A percentile compares a stretch with the other conserved stretches of the same genome.
Conservation (phyloP, 2,797 vertebrate genomes). For the Periophthalmus magnuspinnatus region DNA sequence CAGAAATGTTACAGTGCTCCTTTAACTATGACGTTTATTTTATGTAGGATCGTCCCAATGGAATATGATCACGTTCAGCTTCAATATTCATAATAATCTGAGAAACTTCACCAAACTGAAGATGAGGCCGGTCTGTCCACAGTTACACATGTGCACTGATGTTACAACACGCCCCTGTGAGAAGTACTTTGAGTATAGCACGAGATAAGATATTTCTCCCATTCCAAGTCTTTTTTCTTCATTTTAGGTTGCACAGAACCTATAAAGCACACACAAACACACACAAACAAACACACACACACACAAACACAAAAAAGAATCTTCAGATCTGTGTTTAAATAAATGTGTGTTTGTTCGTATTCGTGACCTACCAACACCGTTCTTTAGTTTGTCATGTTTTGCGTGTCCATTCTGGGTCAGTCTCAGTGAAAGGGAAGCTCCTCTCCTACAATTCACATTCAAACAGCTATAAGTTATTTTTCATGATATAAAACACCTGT, state of each 20-base stretch:
- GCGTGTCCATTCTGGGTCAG: constrained; percentile 76
- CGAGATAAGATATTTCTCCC: constrained; percentile 72
- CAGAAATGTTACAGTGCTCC: no score
- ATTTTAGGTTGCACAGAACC: constrained; percentile 32
- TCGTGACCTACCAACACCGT: constrained; percentile 2
- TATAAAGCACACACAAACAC: constrained; percentile 28
- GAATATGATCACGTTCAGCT: background rate
- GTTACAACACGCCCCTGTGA: background rate
- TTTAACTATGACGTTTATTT: no score
- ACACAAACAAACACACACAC: background rate
- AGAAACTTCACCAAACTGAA: background rate
- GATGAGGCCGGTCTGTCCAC: background rate
- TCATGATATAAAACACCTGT: background rate
- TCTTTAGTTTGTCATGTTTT: constrained; percentile 56
- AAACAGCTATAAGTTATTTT: background rate
- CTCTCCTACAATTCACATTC: constrained; percentile 64
- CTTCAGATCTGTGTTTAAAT: background rate
- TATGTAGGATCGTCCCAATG: no score
- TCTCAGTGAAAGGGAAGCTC: constrained; percentile 72
- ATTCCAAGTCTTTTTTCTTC: constrained; percentile 50
- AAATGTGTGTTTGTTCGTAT: background rate
- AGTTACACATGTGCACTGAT: background rate
- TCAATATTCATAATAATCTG: background rate
- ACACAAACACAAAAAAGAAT: background rate
- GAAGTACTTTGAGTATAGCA: constrained; percentile 49